Base-by-base conservation (phyloP, 2,888 invertebrate genomes). In the Torymus texanus region DNA sequence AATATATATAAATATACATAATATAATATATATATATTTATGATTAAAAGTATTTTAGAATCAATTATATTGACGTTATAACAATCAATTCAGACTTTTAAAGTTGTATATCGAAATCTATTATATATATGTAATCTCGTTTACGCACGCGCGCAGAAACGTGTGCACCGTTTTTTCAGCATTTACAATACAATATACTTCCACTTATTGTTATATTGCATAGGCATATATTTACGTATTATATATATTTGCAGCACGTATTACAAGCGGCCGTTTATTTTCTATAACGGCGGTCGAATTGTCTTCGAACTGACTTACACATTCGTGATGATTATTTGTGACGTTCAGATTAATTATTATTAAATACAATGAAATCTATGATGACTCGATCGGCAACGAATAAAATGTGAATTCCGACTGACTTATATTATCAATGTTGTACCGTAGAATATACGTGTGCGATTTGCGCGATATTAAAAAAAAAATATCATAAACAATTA, bases 351-450 rank as follows among this genome's bases (percentile, higher is more conserved):
- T 41, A 41, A 41, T 41, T 41, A 41, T 41, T 41, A 41, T 41
- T 41, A 41, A 41, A 41, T 41, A 41, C 41, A 41, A 41, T 8
- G 8, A 66, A 51, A 12, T 8, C 55, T 18, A 51, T 55, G 12
- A 63, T 70, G 8, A 70, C 70, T 76, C 70, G 76, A 72, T 72
- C 41, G 66, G 59, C 53, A 75, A 74, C 67, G 66, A 65, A 78
- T 41, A 65, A 41, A 41, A 53, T 63, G 55, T 71, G 70, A 71
- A 72, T 67, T 72, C 73, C 21, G 78, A 78, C 78, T 78, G 78
- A 78, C 61, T 61, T 72, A 66, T 72, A 66, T 41, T 41, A 41
- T 78, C 21, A 55, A 67, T 72, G 72, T 78, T 72, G 65, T 59
- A 71, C 18, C 13, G 24, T 77, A 71, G 65, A 77, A 8, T 66